Conservation (phyloP, 2,888 invertebrate species). For the Gnatocerus cornutus region DNA sequence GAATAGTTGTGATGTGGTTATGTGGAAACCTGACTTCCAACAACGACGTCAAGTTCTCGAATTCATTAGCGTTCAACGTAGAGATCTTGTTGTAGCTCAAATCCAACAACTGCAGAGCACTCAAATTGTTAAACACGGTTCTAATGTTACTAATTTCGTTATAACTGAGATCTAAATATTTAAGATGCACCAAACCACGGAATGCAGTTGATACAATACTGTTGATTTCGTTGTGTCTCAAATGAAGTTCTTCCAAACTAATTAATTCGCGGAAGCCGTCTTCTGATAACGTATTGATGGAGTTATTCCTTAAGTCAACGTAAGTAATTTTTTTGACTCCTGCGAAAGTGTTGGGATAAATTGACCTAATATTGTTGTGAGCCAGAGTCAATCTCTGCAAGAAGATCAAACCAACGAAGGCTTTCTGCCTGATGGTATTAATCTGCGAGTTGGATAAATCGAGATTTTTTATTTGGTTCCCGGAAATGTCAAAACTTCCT, state of each 20-base stretch:
- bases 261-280: constrained; percentile 65
- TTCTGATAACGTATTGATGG: constrained; percentile 61
- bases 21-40: constrained; percentile 59
- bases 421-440: constrained; percentile 59
- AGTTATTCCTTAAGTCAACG: constrained; percentile 65
- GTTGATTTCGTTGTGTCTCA: constrained; percentile 63
- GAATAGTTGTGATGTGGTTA: constrained; percentile 59
- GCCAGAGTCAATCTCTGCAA: constrained; percentile 62
- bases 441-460: constrained; percentile 63
- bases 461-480: constrained; percentile 66
- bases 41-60: constrained; percentile 61
- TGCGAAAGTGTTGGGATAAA: constrained; percentile 65
- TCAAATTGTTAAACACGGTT: constrained; percentile 56
- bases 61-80: constrained; percentile 59
- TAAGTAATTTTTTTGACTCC: constrained; percentile 66
- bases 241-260: constrained; percentile 60
- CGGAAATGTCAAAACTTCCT: constrained; percentile 67
- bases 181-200: constrained; percentile 61
- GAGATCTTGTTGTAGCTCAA: constrained; percentile 62
- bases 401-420: constrained; percentile 68
- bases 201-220: constrained; percentile 62
- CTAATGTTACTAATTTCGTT: constrained; percentile 60
- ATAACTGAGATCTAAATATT: constrained; percentile 61
- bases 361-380: constrained; percentile 63
- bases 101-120: constrained; percentile 59